Percentiles rank a stretch among this genome's conserved stretches.
phyloP scores from a whole-genome alignment of 1,140 invertebrate species.

The Drosophila carrolli region DNA sequence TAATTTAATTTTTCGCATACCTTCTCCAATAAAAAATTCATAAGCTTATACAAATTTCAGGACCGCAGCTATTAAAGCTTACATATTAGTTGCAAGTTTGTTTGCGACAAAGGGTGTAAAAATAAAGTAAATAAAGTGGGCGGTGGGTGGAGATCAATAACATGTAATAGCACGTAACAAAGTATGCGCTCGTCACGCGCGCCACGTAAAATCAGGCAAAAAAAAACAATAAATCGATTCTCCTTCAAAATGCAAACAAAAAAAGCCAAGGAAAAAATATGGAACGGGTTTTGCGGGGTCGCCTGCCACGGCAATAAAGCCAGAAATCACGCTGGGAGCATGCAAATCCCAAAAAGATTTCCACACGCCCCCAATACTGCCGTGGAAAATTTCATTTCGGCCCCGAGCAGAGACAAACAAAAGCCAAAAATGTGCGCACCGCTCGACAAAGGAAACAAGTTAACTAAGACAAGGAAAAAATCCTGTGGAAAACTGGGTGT shows the following conservation, averaged over 20 bases:
- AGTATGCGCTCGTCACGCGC: slow-evolving; percentile 40
- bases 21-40: neutral
- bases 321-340: slow-evolving; percentile 72
- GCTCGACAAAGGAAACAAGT: slow-evolving; percentile 54
- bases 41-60: neutral
- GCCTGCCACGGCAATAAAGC: slow-evolving; percentile 46
- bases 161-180: slow-evolving; percentile 47
- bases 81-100: slow-evolving; percentile 11
- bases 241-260: slow-evolving; percentile 33
- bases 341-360: slow-evolving; percentile 68
- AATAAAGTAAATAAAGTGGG: slow-evolving; percentile 17
- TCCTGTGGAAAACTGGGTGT: slow-evolving; percentile 6
- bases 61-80: neutral
- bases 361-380: slow-evolving; percentile 26
- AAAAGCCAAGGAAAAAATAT: slow-evolving; percentile 19
- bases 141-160: slow-evolving; percentile 34
- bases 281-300: slow-evolving; percentile 9
- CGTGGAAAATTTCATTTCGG: slow-evolving; percentile 52
- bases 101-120: slow-evolving; percentile 15
- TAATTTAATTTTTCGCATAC: slow-evolving; percentile 6
- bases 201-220: slow-evolving; percentile 30
- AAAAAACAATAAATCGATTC: slow-evolving; percentile 71
- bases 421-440: slow-evolving; percentile 13
- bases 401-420: slow-evolving; percentile 43
- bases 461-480: slow-evolving; percentile 43